These are phyloP conservation scores for Istiophorus platypterus DNA, from an alignment of 2,113 vertebrate genomes.

Conservation along the genomic window DNA sequence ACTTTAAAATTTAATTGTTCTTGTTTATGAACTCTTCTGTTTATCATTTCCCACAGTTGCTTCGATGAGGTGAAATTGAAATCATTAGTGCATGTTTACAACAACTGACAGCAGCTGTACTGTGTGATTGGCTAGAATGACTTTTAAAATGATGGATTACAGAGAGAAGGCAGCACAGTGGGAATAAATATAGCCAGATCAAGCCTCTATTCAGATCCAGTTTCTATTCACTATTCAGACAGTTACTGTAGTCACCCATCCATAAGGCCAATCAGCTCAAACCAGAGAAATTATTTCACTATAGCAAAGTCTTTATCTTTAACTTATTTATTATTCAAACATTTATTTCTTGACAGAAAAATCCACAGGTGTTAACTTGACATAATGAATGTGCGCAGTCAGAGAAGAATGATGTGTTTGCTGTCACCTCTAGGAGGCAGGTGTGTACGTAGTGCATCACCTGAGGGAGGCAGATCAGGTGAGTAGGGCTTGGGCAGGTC, in stretches of 20 bases:
- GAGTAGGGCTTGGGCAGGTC: conserved; percentile 24
- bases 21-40: too few relatives aligned
- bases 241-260: neutral
- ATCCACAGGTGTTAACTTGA: neutral
- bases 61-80: neutral
- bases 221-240: neutral
- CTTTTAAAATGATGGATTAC: neutral
- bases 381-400: neutral
- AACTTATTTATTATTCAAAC: too few relatives aligned
- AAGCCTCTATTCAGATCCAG: too few relatives aligned
- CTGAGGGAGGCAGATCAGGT: conserved; percentile 42
- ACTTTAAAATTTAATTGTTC: too few relatives aligned
- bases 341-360: neutral
- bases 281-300: neutral
- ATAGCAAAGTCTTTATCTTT: neutral
- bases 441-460: conserved; percentile 33
- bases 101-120: neutral
- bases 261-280: neutral
- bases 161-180: neutral
- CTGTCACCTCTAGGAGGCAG: conserved; percentile 41
- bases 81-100: neutral
- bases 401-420: conserved; percentile 3
- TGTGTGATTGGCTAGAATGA: neutral
- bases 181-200: neutral
- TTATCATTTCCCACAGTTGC: too few relatives aligned